Evolutionary conservation across 30 jellyfish, hydroid and myxozoan species (phyloP).

Genomic region (Pseudorhiza aurosa): DNA sequence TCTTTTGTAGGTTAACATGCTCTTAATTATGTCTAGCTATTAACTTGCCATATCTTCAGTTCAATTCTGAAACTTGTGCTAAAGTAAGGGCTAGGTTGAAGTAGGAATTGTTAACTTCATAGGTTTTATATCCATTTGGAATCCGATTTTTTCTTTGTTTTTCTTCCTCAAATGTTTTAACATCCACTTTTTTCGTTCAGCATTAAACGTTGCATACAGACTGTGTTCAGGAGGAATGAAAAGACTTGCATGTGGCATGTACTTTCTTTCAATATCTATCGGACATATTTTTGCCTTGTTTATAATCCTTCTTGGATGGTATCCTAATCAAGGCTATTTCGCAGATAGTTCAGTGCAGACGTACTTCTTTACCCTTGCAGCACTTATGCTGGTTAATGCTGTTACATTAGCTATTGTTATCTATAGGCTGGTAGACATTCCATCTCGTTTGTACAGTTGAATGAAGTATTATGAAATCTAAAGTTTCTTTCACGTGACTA

Average conservation of each 20-base stretch:
- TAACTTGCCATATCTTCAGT: too few species aligned
- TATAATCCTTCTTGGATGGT: conserved; percentile 34
- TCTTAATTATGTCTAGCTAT: too few species aligned
- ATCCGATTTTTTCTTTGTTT: too few species aligned
- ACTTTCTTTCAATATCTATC: conserved; percentile 29
- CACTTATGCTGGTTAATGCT: conserved; percentile 10
- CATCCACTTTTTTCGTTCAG: conserved; percentile 4
- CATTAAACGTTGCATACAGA: conserved; percentile 48
- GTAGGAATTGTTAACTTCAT: too few species aligned
- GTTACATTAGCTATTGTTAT: conserved; percentile 2
- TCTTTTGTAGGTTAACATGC: too few species aligned
- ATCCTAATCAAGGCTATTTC: conserved; percentile 21
- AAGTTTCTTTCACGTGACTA: too few species aligned
- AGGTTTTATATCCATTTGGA: too few species aligned
- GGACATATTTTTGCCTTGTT: conserved; percentile 61
- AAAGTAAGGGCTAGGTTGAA: too few species aligned
- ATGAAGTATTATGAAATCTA: too few species aligned
- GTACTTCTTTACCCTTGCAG: conserved; percentile 27
- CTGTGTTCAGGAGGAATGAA: conserved; percentile 45
- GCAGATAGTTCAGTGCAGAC: neutral
- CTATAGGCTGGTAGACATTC: conserved; percentile 29
- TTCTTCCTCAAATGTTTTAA: too few species aligned
- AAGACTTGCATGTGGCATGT: conserved; percentile 46
- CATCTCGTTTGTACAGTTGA: conserved; percentile 36
- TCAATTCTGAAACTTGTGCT: too few species aligned